Evolutionary conservation across 1,140 invertebrate genomes (phyloP), one percentile per base, ranked within the genome.

Genomic region (Nebria ingens): DNA sequence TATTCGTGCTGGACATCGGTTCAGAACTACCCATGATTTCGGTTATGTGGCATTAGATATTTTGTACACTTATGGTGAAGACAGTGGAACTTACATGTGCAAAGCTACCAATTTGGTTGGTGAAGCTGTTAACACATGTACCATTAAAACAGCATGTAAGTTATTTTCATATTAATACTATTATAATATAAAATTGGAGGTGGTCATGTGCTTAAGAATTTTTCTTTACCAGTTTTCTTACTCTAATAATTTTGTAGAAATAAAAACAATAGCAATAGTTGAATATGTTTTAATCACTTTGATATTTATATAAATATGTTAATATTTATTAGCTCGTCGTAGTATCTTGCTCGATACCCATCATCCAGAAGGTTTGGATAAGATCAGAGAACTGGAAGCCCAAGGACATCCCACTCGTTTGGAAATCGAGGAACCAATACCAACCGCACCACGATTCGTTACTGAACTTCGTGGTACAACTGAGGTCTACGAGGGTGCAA

Each of bases 21-120:
- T 88, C 74, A 84, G 89, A 67, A 93, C 89, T 20, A 91, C 89
- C 19, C 91, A 97, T 72, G 93, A 98, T 67, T 97, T 97, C 70
- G 93, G 93, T 25, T 97, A 96, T 69, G 93, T 97, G 23, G 89
- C 92, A 50, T 76, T 97, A 54, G 93, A 97, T 70, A 89, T 98
- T 64, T 74, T 97, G 9, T 96, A 96, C 70, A 84, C 89, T 1
- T 97, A 94, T 69, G 79, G 89, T 50, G 93, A 97, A 76, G 94
- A 97, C 72, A 87, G 87, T 56, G 91, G 92, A 57, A 93, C 89
- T 11, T 97, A 97, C 71, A 92, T 92, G 79, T 95, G 92, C 75
- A 88, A 89, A 70, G 94, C 94, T 25, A 93, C 86, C 4, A 97
- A 97, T 69, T 74, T 84, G 56, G 79, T 90, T 61, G 95, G 94